Evolutionary conservation across 1,140 invertebrate genomes (phyloP), one percentile per base, ranked within the genome.

Genomic region (Pinna nobilis): DNA sequence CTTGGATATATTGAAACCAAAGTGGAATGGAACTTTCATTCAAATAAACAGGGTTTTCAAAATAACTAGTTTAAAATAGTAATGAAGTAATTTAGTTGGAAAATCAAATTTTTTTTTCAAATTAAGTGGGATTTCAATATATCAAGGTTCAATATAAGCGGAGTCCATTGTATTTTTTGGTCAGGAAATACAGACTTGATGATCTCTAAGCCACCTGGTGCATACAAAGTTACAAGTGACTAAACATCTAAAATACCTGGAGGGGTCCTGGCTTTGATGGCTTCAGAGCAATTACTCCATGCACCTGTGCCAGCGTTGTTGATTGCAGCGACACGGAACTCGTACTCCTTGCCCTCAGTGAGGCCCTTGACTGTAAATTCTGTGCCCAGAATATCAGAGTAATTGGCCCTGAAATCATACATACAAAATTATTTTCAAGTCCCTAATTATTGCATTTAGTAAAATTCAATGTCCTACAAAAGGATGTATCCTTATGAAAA

Each of bases 261-360:
- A 79, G 96, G 94, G 47, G 95, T 93, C 78, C 94, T 92, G 47
- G 96, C 97, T 72, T 94, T 92, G 85, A 99, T 98, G 1, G 94
- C 92, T 81, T 98, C 97, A 11, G 96, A 97, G 70, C 94, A 94
- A 68, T 95, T 93, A 81, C 96, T 97, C 91, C 93, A 99, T 13
- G 94, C 93, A 41, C 97, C 97, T 88, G 96, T 95, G 0, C 97
- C 97, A 33, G 97, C 98, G 41, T 96, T 95, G 89, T 99, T 99
- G n/a, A 97, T 90, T 30, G 97, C 98, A 6, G 96, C 94, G 0
- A 99, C 97, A 67, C 98, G 92, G 92, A 99, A 99, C 87, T 99
- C 98, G 84, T 99, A 99, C 85, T 98, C 95, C 65, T 96, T 95
- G 86, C 98, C 97, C 87, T 98, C 96, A 70, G 96, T 95, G 18